Evolutionary conservation across 1,140 invertebrate species (phyloP), one percentile per base, ranked within the genome.

Genomic region (Psix sp.): DNA sequence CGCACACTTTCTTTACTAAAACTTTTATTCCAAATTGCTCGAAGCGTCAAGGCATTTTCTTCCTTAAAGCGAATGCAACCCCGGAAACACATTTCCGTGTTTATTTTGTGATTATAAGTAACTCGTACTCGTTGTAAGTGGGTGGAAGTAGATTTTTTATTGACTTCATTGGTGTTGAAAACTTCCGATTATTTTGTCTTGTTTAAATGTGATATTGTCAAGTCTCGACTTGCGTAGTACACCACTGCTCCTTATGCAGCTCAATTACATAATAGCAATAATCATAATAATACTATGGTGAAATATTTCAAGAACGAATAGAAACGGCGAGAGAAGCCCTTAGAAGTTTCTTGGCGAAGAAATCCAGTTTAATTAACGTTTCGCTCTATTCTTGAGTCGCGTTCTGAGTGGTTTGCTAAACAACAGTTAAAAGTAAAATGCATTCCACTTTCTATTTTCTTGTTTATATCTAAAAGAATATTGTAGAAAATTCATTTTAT

Each of bases 361-460:
- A 70, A 70, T 59, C 52, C 59, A 49, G 49, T 72, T 72, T 72
- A 72, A 65, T 72, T 72, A 72, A 65, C 45, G 52, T 72, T 57
- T 49, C 43, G 20, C 63, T 63, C 45, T 13, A 57, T 56, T 36
- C 35, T 39, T 16, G 18, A 5, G 3, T 26, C 35, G 18, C n/a
- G 48, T 14, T 33, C 33, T 21, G 35, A 72, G 59, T 54, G 51
- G 42, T 72, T 72, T 63, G 42, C 42, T 21, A 31, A 70, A 63
- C 36, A 63, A 72, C 45, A 48, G 38, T 63, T 72, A 51, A 52
- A 54, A 48, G 46, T 40, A 40, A 60, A 63, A 62, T 48, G 59
- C 51, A 63, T 63, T 57, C 26, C 16, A 54, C 51, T 59, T 65
- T 73, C 45, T 48, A 60, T 59, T 73, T 73, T 66, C 52, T 51